Evolutionary conservation across 2,797 vertebrate genomes (phyloP).

Genomic region (Protosalanx chinensis): DNA sequence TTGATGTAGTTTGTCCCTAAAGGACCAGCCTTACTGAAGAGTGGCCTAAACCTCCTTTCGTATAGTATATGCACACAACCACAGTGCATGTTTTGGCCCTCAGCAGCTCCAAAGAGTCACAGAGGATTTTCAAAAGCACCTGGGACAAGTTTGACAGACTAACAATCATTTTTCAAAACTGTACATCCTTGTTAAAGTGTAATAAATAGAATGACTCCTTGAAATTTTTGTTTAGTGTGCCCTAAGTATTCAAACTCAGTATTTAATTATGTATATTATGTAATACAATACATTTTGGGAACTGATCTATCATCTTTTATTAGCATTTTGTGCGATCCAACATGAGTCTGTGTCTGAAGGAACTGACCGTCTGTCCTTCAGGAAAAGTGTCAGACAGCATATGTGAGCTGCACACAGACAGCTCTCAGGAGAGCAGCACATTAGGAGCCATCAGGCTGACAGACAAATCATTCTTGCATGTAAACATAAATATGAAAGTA

Average conservation of each 20-base stretch:
- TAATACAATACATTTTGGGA: constrained; percentile 55
- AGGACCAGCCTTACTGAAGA: constrained; percentile 71
- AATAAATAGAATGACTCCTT: background rate
- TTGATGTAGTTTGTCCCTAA: constrained; percentile 71
- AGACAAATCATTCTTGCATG: constrained; percentile 84
- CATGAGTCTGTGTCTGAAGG: constrained; percentile 74
- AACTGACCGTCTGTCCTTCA: constrained; percentile 73
- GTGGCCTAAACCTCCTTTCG: too few relatives aligned
- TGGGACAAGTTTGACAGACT: background rate
- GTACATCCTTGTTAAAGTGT: background rate
- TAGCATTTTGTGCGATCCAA: constrained; percentile 68
- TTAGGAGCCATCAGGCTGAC: constrained; percentile 82
- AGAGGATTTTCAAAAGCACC: background rate
- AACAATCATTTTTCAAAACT: background rate
- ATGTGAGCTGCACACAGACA: constrained; percentile 64
- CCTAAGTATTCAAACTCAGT: constrained; percentile 13
- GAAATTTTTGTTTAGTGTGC: background rate
- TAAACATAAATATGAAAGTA: constrained; percentile 86
- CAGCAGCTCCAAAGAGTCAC: background rate
- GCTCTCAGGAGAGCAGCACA: constrained; percentile 72
- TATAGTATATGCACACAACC: too few relatives aligned
- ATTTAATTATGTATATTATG: constrained; percentile 33
- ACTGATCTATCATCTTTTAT: constrained; percentile 56
- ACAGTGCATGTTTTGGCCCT: background rate
- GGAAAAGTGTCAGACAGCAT: constrained; percentile 52